These are phyloP conservation scores for Clarias pachynema DNA, from an alignment of 2,797 vertebrate genomes.

Conservation along the genomic window DNA sequence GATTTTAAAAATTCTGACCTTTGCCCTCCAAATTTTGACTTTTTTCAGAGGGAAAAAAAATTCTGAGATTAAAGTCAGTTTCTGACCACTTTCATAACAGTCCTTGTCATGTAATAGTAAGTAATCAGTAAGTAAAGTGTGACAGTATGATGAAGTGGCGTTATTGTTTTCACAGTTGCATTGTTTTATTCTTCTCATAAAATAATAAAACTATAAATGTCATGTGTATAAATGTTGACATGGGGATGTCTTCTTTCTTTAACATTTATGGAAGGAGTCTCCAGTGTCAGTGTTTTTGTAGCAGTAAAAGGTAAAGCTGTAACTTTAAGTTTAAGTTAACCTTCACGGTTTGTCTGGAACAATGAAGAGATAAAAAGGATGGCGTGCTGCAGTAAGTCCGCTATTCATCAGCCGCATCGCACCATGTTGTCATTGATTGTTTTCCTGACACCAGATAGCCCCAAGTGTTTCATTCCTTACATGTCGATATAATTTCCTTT, in stretches of 20 bases:
- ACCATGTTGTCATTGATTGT: no score
- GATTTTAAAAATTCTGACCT: no score
- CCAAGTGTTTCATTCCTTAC: no score
- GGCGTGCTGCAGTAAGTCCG: no score
- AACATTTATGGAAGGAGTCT: not conserved
- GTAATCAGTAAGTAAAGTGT: not conserved
- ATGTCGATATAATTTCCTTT: not conserved
- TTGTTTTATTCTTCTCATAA: not conserved
- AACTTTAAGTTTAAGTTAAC: not conserved
- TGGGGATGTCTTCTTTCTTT: no score
- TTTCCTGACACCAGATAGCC: no score
- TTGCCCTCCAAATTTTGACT: no score
- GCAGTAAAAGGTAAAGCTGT: not conserved
- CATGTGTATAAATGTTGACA: no score
- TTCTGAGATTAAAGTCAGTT: no score
- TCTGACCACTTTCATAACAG: no score
- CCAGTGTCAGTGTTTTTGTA: not conserved
- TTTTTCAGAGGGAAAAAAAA: no score
- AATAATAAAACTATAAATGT: not conserved
- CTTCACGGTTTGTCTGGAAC: not conserved
- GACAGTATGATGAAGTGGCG: not conserved
- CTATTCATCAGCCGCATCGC: no score
- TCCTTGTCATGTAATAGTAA: not conserved
- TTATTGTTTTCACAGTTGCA: not conserved
- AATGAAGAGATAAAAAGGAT: not conserved